Base-by-base conservation (phyloP, 2,113 vertebrate genomes). In the Urocolius indicus region DNA sequence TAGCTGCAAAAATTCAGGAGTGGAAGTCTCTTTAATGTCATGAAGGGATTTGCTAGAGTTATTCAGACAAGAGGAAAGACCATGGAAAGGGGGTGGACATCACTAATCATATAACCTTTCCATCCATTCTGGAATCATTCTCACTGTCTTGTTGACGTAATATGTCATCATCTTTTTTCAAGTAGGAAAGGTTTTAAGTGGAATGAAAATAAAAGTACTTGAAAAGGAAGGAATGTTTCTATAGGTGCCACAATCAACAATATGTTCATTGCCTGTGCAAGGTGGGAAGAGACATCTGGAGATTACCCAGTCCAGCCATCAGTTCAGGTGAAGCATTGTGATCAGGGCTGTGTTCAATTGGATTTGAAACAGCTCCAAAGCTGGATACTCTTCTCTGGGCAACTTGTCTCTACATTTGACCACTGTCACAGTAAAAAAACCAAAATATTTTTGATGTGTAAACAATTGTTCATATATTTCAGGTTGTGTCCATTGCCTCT, bases 331-430 rank as follows among this genome's bases (percentile, higher is more conserved):
- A 55, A 82, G 19, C 6, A 75, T 8, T 13, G 7, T 46, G 6
- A 34, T 26, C 16, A 68, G 45, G 12, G 13, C 11, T 62, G 27
- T 19, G 16, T 17, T 11, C 13, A 26, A 23, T 0, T 46, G 9
- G 16, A 46, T 76, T 72, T 57, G 46, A 6, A 68, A 54, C 21
- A 45, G 5, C 8, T 76, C 62, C 52, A 72, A 63, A 11, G 10
- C 11, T 54, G 36, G 36, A 78, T 13, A 18, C 30, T 62, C 45
- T 48, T 84, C 19, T 34, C 36, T 61, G 32, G 65, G 12, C 22
- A 88, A 36, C 2, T n/a, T 8, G 0, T 72, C 80, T 34, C 10
- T 9, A 4, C 3, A 0, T 34, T 79, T 66, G 24, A 17, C 9
- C 2, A 36, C 4, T 55, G 11, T 45, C 38, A 16, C 4, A 57